phyloP scores from a whole-genome alignment of 2,113 vertebrate genomes.

The Pygoscelis antarcticus region DNA sequence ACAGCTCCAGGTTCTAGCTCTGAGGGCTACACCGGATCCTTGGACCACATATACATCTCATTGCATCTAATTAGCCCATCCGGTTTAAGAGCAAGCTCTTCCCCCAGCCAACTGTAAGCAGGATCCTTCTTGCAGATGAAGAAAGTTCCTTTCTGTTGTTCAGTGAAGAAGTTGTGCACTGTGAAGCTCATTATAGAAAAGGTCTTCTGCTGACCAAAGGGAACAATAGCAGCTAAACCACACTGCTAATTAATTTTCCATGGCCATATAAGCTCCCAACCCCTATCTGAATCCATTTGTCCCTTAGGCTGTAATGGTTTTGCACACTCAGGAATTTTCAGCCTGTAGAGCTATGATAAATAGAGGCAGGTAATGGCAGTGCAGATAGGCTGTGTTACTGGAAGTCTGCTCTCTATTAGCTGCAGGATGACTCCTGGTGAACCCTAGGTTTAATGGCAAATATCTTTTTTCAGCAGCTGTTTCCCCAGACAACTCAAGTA shows the following conservation, averaged over 20 bases:
- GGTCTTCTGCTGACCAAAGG: background rate
- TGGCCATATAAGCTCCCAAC: background rate
- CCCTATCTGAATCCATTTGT: background rate
- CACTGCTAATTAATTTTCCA: constrained; percentile 36
- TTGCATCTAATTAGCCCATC: background rate
- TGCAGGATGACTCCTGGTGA: background rate
- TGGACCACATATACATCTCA: accelerated
- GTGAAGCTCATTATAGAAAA: background rate
- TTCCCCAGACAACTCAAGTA: background rate
- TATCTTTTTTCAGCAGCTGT: constrained; percentile 33
- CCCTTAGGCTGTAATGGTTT: background rate
- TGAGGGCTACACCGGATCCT: background rate
- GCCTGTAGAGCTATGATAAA: background rate
- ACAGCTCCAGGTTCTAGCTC: background rate
- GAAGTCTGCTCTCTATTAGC: constrained; percentile 9
- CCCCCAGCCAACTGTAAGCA: background rate
- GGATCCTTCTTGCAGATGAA: background rate
- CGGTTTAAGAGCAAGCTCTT: background rate
- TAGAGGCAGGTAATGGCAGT: constrained; percentile 12
- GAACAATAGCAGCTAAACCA: background rate
- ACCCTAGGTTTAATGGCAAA: background rate
- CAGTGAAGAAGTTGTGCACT: background rate
- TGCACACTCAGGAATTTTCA: constrained; percentile 7
- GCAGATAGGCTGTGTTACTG: background rate
- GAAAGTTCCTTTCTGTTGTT: background rate